Conservation (phyloP, 2,113 vertebrate genomes). For the Zosterops borbonicus region DNA sequence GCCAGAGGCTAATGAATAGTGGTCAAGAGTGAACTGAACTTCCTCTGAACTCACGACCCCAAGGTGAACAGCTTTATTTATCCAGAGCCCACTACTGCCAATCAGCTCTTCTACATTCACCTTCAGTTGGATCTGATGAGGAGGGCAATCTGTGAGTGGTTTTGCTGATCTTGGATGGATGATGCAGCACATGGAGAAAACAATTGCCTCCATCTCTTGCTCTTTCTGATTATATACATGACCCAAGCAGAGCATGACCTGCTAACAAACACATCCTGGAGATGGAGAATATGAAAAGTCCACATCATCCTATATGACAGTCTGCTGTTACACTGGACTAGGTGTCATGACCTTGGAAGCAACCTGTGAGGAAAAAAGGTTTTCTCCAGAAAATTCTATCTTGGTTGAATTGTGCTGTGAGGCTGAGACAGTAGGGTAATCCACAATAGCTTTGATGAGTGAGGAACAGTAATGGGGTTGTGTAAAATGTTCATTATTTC, state of each 20-base stretch:
- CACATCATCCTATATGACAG: neutral
- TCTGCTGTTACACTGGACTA: neutral
- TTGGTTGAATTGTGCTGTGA: neutral
- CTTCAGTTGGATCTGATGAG: neutral
- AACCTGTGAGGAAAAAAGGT: neutral
- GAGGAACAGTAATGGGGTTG: neutral
- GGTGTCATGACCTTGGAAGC: neutral
- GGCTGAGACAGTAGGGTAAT: neutral
- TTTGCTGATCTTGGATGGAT: neutral
- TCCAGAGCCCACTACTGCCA: neutral
- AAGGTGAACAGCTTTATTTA: constrained; percentile 15
- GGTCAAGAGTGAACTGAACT: constrained; percentile 26
- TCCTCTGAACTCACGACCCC: neutral
- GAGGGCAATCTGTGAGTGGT: neutral
- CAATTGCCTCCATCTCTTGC: neutral
- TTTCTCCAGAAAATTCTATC: neutral
- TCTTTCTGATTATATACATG: neutral
- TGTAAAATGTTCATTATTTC: neutral
- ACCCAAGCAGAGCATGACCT: neutral
- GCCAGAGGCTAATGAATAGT: constrained; percentile 37
- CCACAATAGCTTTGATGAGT: neutral
- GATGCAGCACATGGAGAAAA: neutral
- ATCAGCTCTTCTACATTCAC: constrained; percentile 1
- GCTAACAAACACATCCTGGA: neutral
- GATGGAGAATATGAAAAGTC: neutral